Conservation (phyloP, 2,888 invertebrate genomes). For the Lycaena phlaeas region DNA sequence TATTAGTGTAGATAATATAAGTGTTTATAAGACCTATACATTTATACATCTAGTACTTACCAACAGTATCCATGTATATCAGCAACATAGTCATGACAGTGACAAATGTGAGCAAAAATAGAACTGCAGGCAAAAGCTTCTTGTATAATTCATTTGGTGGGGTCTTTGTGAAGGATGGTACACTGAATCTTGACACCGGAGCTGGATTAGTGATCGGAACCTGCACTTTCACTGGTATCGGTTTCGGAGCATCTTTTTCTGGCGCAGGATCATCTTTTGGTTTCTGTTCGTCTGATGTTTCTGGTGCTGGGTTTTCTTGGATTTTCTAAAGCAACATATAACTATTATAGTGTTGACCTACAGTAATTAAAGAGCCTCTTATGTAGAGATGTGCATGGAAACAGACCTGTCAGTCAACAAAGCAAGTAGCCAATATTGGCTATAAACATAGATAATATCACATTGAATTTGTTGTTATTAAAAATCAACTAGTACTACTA, state of each 20-base stretch:
- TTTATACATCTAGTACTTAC: constrained; percentile 51
- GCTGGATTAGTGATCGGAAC: constrained; percentile 15
- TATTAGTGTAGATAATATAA: too few relatives aligned
- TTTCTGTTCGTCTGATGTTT: constrained; percentile 17
- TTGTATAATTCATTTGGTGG: constrained; percentile 60
- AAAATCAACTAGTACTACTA: too few relatives aligned
- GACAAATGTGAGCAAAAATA: constrained; percentile 84
- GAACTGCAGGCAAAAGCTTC: constrained; percentile 76
- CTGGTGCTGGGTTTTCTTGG: constrained; percentile 29
- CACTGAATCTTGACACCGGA: constrained; percentile 29
- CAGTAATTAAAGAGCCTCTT: too few relatives aligned
- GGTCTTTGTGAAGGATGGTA: constrained; percentile 49
- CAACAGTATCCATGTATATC: constrained; percentile 86
- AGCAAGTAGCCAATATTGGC: too few relatives aligned
- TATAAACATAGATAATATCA: too few relatives aligned
- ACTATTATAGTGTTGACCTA: too few relatives aligned
- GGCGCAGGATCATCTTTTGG: constrained; percentile 30
- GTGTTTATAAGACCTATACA: too few relatives aligned
- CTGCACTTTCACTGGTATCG: constrained; percentile 23
- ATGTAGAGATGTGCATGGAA: too few relatives aligned
- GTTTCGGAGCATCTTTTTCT: constrained; percentile 21
- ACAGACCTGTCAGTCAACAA: too few relatives aligned
- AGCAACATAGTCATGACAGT: constrained; percentile 85
- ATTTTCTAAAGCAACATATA: constrained; percentile 39
- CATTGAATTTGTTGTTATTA: too few relatives aligned